Base-by-base conservation (phyloP, 2,113 vertebrate genomes). In the Vulpes ferrilata region DNA sequence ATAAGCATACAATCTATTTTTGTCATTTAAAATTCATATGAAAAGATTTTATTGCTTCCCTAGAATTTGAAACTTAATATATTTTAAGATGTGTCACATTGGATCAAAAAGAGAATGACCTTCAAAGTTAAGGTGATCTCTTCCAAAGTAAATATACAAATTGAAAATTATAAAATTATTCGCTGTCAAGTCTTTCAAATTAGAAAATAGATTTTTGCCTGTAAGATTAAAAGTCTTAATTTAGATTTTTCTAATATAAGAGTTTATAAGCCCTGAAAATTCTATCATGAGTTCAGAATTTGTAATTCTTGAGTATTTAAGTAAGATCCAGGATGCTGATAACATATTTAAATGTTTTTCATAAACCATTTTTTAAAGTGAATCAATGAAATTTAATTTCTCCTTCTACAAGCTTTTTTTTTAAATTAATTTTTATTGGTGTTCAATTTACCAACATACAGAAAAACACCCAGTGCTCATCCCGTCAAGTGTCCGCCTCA, bases 91-190 rank as follows among this genome's bases (percentile, higher is more conserved):
- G 17, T 80, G 12, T 35, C 27, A 57, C 11, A 60, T 20, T 78
- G 16, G 17, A 71, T 93, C 5, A 65, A 89, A 92, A 30, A 59
- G 20, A 93, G 86, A 38, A 87, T 71, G 35, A 94, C 32, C 23
- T 90, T 69, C 16, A 90, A 95, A 78, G 12, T 78, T 60, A 55
- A 86, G 2, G 12, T 84, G 7, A 16, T 73, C 71, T 76, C 93
- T 90, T 94, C 51, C n/a, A 90, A 97, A 96, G 93, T 96, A 88
- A 95, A 76, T 67, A 20, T 11, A 59, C 43, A 78, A 65, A 80
- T 43, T 93, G 27, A 95, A 84, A 93, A 85, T 25, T 79, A 0
- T n/a, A 43, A 89, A 79, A 64, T 60, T 81, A 65, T 30, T 86
- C 43, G 51, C 62, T 60, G 15, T 64, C 87, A 73, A 89, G 30